phyloP scores from a whole-genome alignment of 1,140 invertebrate genomes.

The Nixonia krombeini region DNA sequence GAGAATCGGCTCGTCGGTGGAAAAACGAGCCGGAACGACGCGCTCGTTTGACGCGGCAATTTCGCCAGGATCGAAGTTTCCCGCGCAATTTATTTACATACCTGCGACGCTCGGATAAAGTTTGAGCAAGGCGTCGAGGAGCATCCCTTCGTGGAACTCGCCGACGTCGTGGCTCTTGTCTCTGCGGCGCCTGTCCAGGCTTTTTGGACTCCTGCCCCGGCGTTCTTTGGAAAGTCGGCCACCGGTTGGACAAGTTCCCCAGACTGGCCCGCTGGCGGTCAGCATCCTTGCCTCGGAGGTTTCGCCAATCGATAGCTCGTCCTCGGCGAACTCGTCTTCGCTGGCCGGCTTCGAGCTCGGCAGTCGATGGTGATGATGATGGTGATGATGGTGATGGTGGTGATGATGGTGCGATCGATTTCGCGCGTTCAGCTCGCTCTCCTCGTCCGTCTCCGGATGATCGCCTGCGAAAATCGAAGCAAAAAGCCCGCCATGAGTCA shows the following conservation, averaged over 20 bases:
- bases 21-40: too few species aligned
- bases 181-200: conserved; percentile 73
- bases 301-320: conserved; percentile 75
- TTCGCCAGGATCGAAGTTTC: too few species aligned
- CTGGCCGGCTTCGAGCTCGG: conserved; percentile 72
- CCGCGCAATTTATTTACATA: conserved; percentile 27
- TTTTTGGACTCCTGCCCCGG: conserved; percentile 71
- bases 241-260: conserved; percentile 65
- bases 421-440: conserved; percentile 71
- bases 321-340: conserved; percentile 80
- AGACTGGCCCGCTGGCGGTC: conserved; percentile 65
- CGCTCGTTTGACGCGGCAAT: too few species aligned
- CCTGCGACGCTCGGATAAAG: conserved; percentile 72
- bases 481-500: too few species aligned
- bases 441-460: conserved; percentile 72
- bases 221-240: conserved; percentile 68
- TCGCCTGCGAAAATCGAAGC: conserved; percentile 54
- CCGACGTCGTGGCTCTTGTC: conserved; percentile 65
- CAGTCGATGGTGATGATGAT: conserved; percentile 53
- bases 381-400: conserved; percentile 53
- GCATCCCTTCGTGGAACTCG: conserved; percentile 78
- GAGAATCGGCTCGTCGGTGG: too few species aligned
- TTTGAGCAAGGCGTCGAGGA: conserved; percentile 75
- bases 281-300: conserved; percentile 71
- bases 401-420: conserved; percentile 58